Base-by-base conservation (phyloP, 2,888 invertebrate genomes). In the Cetonia aurata region DNA sequence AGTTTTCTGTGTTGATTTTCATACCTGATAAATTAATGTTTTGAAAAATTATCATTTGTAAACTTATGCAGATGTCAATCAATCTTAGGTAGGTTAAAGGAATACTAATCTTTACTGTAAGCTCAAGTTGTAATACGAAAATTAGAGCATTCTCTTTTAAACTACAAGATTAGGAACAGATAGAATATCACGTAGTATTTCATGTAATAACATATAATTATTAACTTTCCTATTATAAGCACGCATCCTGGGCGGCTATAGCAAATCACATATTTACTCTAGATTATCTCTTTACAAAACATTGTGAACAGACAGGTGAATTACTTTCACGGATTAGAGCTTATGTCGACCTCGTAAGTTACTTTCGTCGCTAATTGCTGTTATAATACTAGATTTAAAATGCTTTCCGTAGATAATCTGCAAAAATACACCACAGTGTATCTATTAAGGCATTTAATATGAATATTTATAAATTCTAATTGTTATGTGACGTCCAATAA, bases 331-430 rank as follows among this genome's bases (percentile, higher is more conserved):
- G 31, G 48, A 46, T 46, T 46, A 12, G 33, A 48, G 31, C 48
- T 48, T 62, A 62, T 46, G 48, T 62, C 62, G 62, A 62, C 62
- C 62, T 62, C 46, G 62, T 48, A 48, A 48, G 48, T 62, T 62
- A 48, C 62, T 31, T 13, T 62, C 48, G 31, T 48, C 33, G 6
- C 6, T 48, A 48, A 48, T 62, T 48, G 15, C 33, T 48, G 10
- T 31, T 15, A 48, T 33, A 31, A 50, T 48, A 48, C 13, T 1
- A 37, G 37, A 37, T 37, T 37, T 37, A 15, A n/a, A 15, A 50
- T 15, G 50, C 15, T 37, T 9, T 10, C 8, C 1, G 6, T 37
- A 8, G 2, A 37, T 37, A 37, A 9, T 9, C 8, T 6, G 37
- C 37, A 37, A 37, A 37, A 37, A 37, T 37, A 37, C 37, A 37